These are phyloP conservation scores for Trididemnum clinides DNA, from an alignment of 23 tunicate species.

Conservation along the genomic window DNA sequence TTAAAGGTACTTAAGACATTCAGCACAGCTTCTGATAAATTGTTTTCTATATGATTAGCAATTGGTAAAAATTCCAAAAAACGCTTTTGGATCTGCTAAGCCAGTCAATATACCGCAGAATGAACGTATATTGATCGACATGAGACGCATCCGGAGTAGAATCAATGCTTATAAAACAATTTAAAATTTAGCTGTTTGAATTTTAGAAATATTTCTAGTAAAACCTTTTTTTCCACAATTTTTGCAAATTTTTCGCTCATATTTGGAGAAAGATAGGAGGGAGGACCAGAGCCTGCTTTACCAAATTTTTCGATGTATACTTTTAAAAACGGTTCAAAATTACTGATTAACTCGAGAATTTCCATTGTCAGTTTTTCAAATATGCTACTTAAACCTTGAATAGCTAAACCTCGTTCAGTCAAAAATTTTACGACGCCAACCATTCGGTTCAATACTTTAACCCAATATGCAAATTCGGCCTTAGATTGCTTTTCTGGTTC, in stretches of 20 bases:
- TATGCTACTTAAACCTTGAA: neutral
- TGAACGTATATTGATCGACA: neutral
- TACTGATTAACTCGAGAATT: neutral
- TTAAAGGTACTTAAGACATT: neutral
- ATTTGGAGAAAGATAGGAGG: no score
- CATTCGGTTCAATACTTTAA: no score
- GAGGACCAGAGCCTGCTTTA: neutral
- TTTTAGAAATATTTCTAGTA: no score
- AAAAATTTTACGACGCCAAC: neutral
- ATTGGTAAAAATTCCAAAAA: neutral
- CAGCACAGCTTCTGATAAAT: neutral
- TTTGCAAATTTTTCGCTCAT: no score
- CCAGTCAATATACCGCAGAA: neutral
- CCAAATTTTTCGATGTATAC: neutral
- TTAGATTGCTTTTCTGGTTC: no score
- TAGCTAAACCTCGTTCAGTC: neutral
- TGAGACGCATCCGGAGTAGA: neutral
- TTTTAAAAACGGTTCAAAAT: neutral
- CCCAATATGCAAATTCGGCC: no score
- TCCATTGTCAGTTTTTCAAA: neutral
- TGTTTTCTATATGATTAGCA: neutral
- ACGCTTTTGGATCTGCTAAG: neutral
- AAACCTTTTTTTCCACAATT: neutral
- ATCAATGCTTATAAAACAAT: neutral
- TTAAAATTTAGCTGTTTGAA: no score